Evolutionary conservation across 2,888 invertebrate genomes (phyloP).

Genomic region (Torymus aiolomorphi): DNA sequence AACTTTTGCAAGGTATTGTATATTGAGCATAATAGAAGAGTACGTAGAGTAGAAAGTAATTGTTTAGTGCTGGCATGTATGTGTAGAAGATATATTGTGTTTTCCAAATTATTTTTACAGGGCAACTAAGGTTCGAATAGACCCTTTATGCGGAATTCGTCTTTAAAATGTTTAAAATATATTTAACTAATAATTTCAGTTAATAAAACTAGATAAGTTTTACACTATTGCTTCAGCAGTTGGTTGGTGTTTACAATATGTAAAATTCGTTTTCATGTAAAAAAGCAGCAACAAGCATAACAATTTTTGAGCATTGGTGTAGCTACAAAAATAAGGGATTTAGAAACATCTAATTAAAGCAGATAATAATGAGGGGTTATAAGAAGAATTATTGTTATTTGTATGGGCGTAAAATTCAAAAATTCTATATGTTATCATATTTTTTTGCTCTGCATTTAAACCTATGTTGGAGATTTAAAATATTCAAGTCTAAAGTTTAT

Average conservation of each 20-base stretch:
- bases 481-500: too few species aligned
- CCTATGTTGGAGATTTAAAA: too few species aligned
- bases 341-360: background rate
- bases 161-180: conserved; percentile 6
- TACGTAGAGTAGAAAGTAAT: background rate
- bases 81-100: conserved; percentile 39
- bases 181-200: background rate
- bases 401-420: too few species aligned
- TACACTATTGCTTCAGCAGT: conserved; percentile 4
- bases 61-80: conserved; percentile 31
- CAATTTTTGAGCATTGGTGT: background rate
- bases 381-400: background rate
- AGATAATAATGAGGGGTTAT: background rate
- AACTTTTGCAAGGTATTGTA: too few species aligned
- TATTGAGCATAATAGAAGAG: too few species aligned
- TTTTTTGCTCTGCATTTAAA: too few species aligned
- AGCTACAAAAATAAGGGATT: background rate
- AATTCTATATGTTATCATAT: too few species aligned
- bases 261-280: background rate
- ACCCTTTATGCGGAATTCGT: conserved; percentile 54
- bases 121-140: conserved; percentile 48
- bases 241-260: background rate
- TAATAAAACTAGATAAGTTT: background rate
- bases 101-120: conserved; percentile 20
- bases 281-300: background rate